Evolutionary conservation across 2,888 invertebrate genomes (phyloP).

Genomic region (Celastrina argiolus): DNA sequence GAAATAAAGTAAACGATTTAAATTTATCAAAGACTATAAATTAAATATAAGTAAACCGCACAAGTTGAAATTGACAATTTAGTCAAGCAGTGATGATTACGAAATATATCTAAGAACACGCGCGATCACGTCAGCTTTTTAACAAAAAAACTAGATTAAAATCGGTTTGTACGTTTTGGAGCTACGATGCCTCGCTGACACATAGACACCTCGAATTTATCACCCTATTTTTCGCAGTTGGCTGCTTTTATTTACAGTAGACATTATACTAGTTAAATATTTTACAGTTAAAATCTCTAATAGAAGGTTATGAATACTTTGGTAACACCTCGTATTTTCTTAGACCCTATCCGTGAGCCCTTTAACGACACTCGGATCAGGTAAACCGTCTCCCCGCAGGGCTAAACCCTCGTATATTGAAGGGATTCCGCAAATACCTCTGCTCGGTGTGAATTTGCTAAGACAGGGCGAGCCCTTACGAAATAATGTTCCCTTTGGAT

Average conservation of each 20-base stretch:
- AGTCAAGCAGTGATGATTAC: not conserved
- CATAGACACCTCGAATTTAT: too few species aligned
- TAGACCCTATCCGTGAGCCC: not conserved
- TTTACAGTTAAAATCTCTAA: not conserved
- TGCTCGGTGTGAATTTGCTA: constrained; percentile 21
- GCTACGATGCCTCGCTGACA: not conserved
- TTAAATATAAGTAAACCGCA: too few species aligned
- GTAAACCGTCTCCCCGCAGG: constrained; percentile 28
- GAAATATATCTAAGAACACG: not conserved
- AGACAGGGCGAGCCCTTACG: not conserved
- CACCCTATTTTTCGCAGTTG: too few species aligned
- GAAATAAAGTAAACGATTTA: too few species aligned
- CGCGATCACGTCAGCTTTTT: not conserved
- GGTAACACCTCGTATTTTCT: not conserved
- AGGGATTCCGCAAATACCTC: constrained; percentile 30
- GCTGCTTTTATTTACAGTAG: too few species aligned
- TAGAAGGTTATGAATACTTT: not conserved
- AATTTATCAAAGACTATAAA: too few species aligned
- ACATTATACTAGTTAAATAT: too few species aligned
- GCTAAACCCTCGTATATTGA: constrained; percentile 26
- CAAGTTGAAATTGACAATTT: too few species aligned
- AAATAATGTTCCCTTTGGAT: constrained; percentile 13
- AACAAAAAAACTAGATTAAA: not conserved
- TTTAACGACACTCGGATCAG: constrained; percentile 26
- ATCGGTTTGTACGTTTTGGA: not conserved